Conservation (phyloP, 2,888 invertebrate genomes). For the Zele albiditarsus region DNA sequence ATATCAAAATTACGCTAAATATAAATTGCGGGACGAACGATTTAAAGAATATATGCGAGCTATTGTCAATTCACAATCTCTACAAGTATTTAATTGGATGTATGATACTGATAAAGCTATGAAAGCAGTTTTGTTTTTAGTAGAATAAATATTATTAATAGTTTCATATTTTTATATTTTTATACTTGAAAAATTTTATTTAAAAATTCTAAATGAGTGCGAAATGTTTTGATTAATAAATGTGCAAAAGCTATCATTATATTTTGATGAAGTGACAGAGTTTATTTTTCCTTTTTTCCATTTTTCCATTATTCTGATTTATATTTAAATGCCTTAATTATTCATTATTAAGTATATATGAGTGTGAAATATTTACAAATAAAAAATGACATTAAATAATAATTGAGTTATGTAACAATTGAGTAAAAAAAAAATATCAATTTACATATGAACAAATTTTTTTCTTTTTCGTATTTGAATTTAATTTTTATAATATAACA, state of each 20-base stretch:
- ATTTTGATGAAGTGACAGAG: neutral
- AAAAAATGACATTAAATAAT: neutral
- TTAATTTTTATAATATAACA: neutral
- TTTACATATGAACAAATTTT: constrained; percentile 20
- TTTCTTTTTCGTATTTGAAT: neutral
- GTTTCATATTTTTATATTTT: neutral
- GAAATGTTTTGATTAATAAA: neutral
- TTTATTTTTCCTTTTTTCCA: neutral
- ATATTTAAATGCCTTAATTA: neutral
- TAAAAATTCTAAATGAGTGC: neutral
- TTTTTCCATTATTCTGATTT: neutral
- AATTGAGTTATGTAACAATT: neutral
- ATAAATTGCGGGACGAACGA: neutral
- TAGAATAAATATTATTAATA: neutral
- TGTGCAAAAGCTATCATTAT: neutral
- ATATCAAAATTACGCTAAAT: neutral
- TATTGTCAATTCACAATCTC: neutral
- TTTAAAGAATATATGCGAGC: neutral
- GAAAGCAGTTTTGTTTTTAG: neutral
- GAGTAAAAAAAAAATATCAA: constrained; percentile 10
- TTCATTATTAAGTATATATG: neutral
- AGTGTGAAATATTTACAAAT: constrained; percentile 14
- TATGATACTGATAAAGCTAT: constrained; percentile 5
- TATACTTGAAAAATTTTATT: neutral
- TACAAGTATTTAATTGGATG: neutral